Percentiles rank a stretch among this genome's conserved stretches.
These are phyloP conservation scores for Rousettus leschenaultii DNA, from an alignment of 2,113 vertebrate genomes.

Conservation along the genomic window DNA sequence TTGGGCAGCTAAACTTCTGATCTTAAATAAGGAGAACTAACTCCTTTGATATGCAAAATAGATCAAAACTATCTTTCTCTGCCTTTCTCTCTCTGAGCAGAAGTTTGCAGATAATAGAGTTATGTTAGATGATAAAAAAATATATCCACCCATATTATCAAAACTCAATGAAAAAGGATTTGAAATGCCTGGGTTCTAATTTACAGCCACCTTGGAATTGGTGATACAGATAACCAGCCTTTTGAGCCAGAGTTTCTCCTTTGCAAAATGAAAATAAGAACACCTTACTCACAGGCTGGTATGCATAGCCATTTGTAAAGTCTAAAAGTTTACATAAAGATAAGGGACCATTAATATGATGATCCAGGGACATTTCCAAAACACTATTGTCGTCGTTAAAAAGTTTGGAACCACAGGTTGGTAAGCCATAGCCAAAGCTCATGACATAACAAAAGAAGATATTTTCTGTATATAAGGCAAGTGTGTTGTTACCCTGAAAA, in stretches of 20 bases:
- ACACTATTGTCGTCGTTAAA: neutral
- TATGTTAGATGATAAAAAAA: neutral
- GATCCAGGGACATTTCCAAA: slow-evolving; percentile 10
- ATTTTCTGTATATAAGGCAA: neutral
- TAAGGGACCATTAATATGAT: neutral
- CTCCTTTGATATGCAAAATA: slow-evolving; percentile 25
- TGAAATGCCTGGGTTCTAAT: neutral
- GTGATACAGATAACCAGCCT: neutral
- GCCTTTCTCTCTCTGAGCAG: neutral
- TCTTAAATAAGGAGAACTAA: slow-evolving; percentile 7
- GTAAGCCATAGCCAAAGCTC: neutral
- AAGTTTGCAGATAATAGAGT: neutral
- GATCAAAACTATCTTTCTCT: neutral
- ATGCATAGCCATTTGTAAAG: neutral
- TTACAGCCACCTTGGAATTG: neutral
- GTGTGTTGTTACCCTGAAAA: neutral
- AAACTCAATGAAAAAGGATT: slow-evolving; percentile 13
- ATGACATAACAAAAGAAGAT: neutral
- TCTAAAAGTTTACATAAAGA: slow-evolving; percentile 9
- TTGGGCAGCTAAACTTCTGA: slow-evolving; percentile 23
- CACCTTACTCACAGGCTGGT: neutral
- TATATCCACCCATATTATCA: neutral
- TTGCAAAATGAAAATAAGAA: neutral
- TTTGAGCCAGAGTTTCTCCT: neutral
- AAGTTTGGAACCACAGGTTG: neutral